These are phyloP conservation scores for Alexandromys fortis DNA, from an alignment of 2,113 vertebrate species.

Conservation along the genomic window DNA sequence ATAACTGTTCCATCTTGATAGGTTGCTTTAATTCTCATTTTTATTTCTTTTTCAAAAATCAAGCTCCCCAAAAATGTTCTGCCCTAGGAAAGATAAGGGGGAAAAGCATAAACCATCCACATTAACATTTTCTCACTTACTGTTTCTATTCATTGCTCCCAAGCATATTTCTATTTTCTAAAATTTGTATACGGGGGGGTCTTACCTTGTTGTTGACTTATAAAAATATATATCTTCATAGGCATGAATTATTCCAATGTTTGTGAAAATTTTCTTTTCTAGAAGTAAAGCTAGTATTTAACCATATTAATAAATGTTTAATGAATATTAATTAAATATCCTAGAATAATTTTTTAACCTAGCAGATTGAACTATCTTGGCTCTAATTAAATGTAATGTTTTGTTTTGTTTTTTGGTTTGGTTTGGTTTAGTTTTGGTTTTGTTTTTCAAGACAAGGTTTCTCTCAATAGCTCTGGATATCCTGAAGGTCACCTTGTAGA, in stretches of 20 bases:
- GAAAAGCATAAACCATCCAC: conserved; percentile 44
- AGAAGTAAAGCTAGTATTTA: conserved; percentile 12
- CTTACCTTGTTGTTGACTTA: conserved; percentile 33
- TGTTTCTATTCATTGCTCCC: conserved; percentile 48
- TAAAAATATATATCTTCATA: neutral
- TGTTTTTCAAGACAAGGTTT: neutral
- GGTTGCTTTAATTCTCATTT: conserved; percentile 83
- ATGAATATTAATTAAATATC: neutral
- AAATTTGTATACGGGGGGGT: neutral
- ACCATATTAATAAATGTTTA: conserved; percentile 11
- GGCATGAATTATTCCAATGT: conserved; percentile 15
- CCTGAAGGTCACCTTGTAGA: neutral
- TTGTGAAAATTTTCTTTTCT: conserved; percentile 20
- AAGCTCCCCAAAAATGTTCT: conserved; percentile 87
- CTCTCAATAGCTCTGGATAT: neutral
- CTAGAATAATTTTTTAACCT: conserved; percentile 27
- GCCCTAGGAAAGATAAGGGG: conserved; percentile 81
- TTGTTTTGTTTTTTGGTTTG: neutral
- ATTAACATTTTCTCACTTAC: conserved; percentile 18
- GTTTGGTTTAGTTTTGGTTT: neutral
- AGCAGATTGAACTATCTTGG: conserved; percentile 10
- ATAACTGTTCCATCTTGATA: conserved; percentile 86
- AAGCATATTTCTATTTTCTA: conserved; percentile 51
- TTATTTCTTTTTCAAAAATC: conserved; percentile 88
- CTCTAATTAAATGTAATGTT: neutral